Evolutionary conservation across 1,140 invertebrate genomes (phyloP), one percentile per base, ranked within the genome.

Genomic region (honey bee (Apis mellifera)): DNA sequence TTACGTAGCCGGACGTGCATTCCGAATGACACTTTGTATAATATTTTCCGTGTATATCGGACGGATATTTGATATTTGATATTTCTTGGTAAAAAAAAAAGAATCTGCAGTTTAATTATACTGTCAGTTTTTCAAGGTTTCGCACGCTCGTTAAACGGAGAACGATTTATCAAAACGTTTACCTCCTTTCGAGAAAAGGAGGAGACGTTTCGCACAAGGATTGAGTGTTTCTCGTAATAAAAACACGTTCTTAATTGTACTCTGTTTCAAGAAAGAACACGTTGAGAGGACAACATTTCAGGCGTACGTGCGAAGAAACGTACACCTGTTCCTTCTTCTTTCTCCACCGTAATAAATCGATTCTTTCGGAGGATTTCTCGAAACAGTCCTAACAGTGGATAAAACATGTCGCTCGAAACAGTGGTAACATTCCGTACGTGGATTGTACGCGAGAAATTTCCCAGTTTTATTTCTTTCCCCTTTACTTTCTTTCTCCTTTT

Each of bases 191-290:
- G 11, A 21, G 19, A 9, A 17, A n/a, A n/a, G n/a, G n/a, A n/a
- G n/a, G n/a, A n/a, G n/a, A 21, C 11, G 52, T 55, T 52, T 32
- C 21, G 2, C 52, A 5, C 54, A 11, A 2, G 11, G n/a, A 59
- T 8, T n/a, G 48, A 9, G 55, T 23, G 0, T 13, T n/a, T 13
- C 32, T 2, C 21, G 23, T 21, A 42, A 72, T 42, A 48, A 73
- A n/a, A 59, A 42, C 55, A 19, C 21, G 55, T 42, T 73, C 55
- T 59, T 73, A 59, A 73, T 73, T 73, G 55, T 73, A 9, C 9
- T 21, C n/a, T 48, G 5, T 32, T 19, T 1, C 19, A n/a, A 19
- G 42, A 23, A 50, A 19, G n/a, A 23, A 50, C 11, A 21, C 65
- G 65, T 50, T 2, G 21, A 48, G 11, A 1, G 26, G 5, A 13